Percentiles rank a stretch among this genome's conserved stretches.
Conservation (phyloP, 2,888 invertebrate species). For the Pycnomerus fuliginosus region DNA sequence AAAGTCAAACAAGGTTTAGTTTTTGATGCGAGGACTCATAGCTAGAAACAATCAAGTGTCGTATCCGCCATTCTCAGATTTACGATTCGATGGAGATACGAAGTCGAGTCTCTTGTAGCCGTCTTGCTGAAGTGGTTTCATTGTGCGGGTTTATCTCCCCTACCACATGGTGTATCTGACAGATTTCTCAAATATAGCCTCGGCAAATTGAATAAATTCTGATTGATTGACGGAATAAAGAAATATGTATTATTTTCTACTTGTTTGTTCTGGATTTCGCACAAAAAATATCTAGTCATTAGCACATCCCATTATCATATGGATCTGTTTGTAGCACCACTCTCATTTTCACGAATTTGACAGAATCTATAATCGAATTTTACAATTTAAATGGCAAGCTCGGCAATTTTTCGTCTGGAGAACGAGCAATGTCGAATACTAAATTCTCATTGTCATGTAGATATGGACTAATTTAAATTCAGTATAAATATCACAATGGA, state of each 20-base stretch:
- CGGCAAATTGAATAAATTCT: conserved; percentile 40
- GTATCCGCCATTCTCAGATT: conserved; percentile 37
- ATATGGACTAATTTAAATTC: conserved; percentile 37
- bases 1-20: no score
- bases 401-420: conserved; percentile 2
- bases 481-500: conserved; percentile 37
- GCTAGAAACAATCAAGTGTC: conserved; percentile 34
- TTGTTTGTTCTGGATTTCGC: conserved; percentile 3
- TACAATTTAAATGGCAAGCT: conserved; percentile 31
- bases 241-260: conserved; percentile 9
- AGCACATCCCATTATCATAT: no score
- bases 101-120: conserved; percentile 34
- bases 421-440: no score
- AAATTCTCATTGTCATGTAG: conserved; percentile 35
- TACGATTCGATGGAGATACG: conserved; percentile 36
- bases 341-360: no score
- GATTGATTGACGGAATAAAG: conserved; percentile 29
- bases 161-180: conserved; percentile 39
- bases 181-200: conserved; percentile 41
- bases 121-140: conserved; percentile 40
- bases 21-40: no score
- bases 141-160: conserved; percentile 39
- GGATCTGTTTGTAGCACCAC: no score
- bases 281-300: no score
- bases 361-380: conserved; percentile 23